Conservation (phyloP, 2,797 vertebrate genomes). For the Liasis olivaceus region DNA sequence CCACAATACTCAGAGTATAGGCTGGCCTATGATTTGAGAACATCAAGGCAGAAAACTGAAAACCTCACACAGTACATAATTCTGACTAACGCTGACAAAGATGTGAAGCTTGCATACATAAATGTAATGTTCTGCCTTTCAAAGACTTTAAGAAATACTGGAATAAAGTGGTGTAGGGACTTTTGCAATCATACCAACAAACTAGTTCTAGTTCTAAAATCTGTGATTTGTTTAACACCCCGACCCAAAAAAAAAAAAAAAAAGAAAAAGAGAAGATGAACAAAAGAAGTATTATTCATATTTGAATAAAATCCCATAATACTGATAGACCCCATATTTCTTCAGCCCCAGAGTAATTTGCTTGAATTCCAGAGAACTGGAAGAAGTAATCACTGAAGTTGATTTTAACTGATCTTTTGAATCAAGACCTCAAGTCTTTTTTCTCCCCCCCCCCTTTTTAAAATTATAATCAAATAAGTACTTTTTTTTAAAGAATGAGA, state of each 20-base stretch:
- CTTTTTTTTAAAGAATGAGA: neutral
- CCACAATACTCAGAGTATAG: neutral
- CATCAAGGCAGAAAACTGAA: neutral
- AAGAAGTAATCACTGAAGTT: constrained; percentile 50
- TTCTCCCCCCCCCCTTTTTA: neutral
- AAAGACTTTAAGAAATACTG: neutral
- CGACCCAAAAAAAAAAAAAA: neutral
- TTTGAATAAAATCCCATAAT: neutral
- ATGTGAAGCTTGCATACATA: neutral
- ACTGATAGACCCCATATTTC: constrained; percentile 22
- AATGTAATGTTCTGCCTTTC: neutral
- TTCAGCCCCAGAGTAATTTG: neutral
- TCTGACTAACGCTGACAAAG: neutral
- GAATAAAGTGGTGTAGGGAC: neutral
- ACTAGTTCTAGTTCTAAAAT: neutral
- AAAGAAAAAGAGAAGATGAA: neutral
- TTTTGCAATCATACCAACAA: neutral
- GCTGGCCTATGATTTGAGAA: neutral
- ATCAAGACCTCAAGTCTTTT: constrained; percentile 33
- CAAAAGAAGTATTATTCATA: neutral
- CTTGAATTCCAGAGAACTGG: constrained; percentile 36
- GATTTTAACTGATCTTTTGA: constrained; percentile 48
- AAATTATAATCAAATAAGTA: constrained; percentile 23
- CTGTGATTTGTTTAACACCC: neutral
- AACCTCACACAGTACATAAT: neutral